Percentiles rank a stretch among this genome's conserved stretches.
Conservation (phyloP, 2,797 vertebrate genomes). For the Capromys pilorides region DNA sequence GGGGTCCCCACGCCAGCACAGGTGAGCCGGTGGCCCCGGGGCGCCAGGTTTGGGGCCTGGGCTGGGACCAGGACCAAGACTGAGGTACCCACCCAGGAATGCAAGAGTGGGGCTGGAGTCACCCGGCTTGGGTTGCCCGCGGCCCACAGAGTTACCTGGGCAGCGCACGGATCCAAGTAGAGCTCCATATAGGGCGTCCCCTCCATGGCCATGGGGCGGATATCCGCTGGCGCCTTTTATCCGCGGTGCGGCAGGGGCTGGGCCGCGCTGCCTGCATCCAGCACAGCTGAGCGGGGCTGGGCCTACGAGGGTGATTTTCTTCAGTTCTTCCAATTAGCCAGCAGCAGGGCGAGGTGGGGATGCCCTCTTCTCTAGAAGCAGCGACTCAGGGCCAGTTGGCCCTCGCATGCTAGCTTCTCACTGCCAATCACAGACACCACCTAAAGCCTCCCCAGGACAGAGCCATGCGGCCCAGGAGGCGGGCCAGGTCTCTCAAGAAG, state of each 20-base stretch:
- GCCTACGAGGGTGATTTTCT: background rate
- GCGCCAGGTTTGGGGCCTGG: no score
- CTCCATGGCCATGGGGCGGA: slow-evolving; percentile 77
- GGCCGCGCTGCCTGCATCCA: background rate
- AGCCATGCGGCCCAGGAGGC: background rate
- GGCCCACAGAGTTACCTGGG: slow-evolving; percentile 82
- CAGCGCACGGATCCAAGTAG: slow-evolving; percentile 90
- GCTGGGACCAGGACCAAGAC: no score
- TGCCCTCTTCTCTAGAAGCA: no score
- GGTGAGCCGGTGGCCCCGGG: no score
- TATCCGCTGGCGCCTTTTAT: background rate
- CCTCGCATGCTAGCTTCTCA: background rate
- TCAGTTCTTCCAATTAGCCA: background rate
- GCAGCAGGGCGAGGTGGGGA: background rate
- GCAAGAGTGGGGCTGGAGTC: background rate
- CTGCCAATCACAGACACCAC: background rate
- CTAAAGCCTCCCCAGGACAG: background rate
- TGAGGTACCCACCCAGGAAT: background rate
- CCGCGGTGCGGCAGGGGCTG: background rate
- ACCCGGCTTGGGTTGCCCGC: background rate
- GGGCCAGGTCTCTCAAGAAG: background rate
- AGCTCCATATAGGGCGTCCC: slow-evolving; percentile 85
- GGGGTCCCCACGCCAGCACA: no score
- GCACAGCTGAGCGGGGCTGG: background rate
- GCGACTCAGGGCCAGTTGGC: no score